These are phyloP conservation scores for Triplophysa yarkandensis DNA, from an alignment of 2,797 vertebrate species.

Conservation along the genomic window DNA sequence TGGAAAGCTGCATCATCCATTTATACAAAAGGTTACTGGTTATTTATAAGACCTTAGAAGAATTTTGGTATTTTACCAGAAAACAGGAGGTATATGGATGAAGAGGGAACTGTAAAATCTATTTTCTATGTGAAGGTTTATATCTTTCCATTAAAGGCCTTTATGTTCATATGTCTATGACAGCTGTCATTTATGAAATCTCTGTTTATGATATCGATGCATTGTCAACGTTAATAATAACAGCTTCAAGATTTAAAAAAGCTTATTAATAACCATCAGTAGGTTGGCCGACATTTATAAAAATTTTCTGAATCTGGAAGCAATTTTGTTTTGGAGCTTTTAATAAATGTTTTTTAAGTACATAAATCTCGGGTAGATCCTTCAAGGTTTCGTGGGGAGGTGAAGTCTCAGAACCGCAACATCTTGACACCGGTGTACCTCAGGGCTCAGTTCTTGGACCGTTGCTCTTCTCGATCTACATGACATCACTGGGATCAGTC, in stretches of 20 bases:
- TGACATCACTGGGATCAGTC: too few species aligned
- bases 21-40: slow-evolving; percentile 2
- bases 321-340: not conserved
- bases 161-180: not conserved
- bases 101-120: not conserved
- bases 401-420: too few species aligned
- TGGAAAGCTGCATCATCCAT: not conserved
- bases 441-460: too few species aligned
- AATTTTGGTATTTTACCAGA: slow-evolving; percentile 22
- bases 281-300: not conserved
- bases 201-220: not conserved
- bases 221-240: not conserved
- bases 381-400: too few species aligned
- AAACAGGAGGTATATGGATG: not conserved
- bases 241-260: not conserved
- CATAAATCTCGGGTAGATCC: too few species aligned
- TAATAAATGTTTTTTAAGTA: not conserved
- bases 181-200: not conserved
- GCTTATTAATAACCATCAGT: not conserved
- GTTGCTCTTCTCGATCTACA: too few species aligned
- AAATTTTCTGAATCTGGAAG: not conserved
- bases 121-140: not conserved
- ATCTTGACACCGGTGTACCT: too few species aligned
- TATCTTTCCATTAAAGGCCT: not conserved
- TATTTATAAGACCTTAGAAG: slow-evolving; percentile 36